A percentile compares a stretch with the other conserved stretches of the same genome.
Conservation (phyloP, 2,888 invertebrate genomes). For the Deilephila elpenor region DNA sequence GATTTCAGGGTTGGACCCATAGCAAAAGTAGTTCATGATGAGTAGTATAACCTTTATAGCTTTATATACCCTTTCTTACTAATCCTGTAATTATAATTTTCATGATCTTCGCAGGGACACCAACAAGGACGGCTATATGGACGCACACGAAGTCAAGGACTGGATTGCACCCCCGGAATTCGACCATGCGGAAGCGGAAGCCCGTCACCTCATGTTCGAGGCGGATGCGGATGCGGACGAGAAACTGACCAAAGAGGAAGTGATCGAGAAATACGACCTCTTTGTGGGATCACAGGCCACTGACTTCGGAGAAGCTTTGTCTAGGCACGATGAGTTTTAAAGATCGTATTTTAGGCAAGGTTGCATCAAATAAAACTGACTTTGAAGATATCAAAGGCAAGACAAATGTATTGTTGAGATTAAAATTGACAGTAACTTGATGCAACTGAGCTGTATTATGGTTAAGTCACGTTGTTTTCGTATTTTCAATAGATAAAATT, state of each 20-base stretch:
- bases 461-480: no score
- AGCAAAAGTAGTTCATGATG: no score
- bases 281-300: conserved; percentile 99
- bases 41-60: no score
- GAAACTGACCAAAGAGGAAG: conserved; percentile 94
- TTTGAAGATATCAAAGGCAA: no score
- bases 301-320: conserved; percentile 98
- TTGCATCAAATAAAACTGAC: no score
- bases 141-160: conserved; percentile 93
- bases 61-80: no score
- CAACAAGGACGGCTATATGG: conserved; percentile 96
- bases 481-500: no score
- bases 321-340: conserved; percentile 98
- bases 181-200: conserved; percentile 98
- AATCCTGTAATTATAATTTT: conserved; percentile 9
- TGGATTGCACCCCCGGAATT: conserved; percentile 99
- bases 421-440: no score
- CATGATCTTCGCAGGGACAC: conserved; percentile 85
- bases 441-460: no score
- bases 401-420: no score
- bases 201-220: conserved; percentile 97
- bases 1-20: no score
- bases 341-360: not conserved
- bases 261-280: conserved; percentile 97
- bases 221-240: conserved; percentile 97